Percentiles rank a stretch among this genome's conserved stretches.
Conservation (phyloP, 1,140 invertebrate species). For the Episyrphus balteatus region DNA sequence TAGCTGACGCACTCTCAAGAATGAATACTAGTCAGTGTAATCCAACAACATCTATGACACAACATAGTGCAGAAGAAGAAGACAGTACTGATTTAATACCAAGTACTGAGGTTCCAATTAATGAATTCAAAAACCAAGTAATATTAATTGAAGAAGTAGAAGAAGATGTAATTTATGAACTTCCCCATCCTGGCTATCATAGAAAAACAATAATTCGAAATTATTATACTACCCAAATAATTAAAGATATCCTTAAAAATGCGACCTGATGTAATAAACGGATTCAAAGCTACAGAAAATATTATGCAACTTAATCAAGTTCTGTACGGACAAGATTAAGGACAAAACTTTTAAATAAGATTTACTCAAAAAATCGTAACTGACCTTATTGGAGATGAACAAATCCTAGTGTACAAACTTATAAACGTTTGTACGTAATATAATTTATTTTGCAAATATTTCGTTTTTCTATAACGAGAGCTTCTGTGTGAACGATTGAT, state of each 20-base stretch:
- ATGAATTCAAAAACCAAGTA: conserved; percentile 4
- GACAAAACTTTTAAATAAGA: conserved; percentile 3
- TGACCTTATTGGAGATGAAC: conserved; percentile 1
- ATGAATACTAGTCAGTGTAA: no score
- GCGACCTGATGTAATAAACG: conserved; percentile 2
- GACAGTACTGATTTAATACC: conserved; percentile 2
- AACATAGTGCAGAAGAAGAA: background rate
- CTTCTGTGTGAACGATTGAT: no score
- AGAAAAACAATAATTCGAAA: background rate
- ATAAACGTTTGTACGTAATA: no score
- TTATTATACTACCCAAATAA: background rate
- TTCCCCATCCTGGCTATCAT: conserved; percentile 1
- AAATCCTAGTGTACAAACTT: no score
- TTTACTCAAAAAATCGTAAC: conserved; percentile 6
- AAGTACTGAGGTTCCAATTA: conserved; percentile 2
- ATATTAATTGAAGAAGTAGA: background rate
- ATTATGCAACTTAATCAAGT: background rate
- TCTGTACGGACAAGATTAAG: conserved; percentile 3
- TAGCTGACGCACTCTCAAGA: conserved; percentile 1
- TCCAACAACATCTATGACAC: background rate
- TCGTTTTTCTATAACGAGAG: no score
- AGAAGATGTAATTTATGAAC: background rate
- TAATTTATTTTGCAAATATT: no score
- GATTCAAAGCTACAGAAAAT: conserved; percentile 4
- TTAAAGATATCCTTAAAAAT: background rate